phyloP scores from a whole-genome alignment of 2,888 invertebrate species.

The Drepanosiphum platanoidis region DNA sequence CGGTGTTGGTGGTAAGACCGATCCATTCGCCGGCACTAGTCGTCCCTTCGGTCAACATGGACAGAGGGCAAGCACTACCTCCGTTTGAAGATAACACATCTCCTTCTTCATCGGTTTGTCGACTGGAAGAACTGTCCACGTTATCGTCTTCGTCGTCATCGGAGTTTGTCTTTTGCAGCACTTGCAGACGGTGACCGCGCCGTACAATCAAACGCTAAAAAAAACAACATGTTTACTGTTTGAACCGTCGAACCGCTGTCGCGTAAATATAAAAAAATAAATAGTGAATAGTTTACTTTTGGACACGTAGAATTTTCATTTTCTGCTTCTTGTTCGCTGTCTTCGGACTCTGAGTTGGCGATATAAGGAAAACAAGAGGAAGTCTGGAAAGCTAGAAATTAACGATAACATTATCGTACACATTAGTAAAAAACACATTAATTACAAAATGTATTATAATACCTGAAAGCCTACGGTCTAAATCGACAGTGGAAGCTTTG shows the following conservation, averaged over 20 bases:
- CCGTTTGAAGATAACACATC: conserved; percentile 63
- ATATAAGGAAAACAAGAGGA: conserved; percentile 46
- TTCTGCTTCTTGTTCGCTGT: conserved; percentile 56
- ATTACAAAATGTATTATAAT: background rate
- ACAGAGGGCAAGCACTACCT: conserved; percentile 65
- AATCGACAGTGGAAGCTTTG: conserved; percentile 50
- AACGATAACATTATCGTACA: background rate
- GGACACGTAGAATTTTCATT: conserved; percentile 12
- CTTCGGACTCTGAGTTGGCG: conserved; percentile 54
- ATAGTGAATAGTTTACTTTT: conserved; percentile 23
- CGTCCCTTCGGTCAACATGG: conserved; percentile 71
- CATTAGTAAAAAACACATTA: background rate
- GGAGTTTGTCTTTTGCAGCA: conserved; percentile 45
- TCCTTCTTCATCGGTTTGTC: conserved; percentile 64
- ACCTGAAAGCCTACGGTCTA: conserved; percentile 60
- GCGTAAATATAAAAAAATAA: background rate
- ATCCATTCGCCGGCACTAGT: conserved; percentile 84
- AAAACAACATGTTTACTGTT: background rate
- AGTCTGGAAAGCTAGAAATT: conserved; percentile 47
- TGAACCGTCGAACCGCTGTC: too few relatives aligned
- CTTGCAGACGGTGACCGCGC: conserved; percentile 40
- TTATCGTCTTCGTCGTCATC: conserved; percentile 64
- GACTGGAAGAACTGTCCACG: conserved; percentile 66
- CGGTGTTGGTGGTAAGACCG: conserved; percentile 88
- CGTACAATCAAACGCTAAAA: conserved; percentile 37